phyloP scores from a whole-genome alignment of 2,113 vertebrate genomes.

The Epinephelus moara region DNA sequence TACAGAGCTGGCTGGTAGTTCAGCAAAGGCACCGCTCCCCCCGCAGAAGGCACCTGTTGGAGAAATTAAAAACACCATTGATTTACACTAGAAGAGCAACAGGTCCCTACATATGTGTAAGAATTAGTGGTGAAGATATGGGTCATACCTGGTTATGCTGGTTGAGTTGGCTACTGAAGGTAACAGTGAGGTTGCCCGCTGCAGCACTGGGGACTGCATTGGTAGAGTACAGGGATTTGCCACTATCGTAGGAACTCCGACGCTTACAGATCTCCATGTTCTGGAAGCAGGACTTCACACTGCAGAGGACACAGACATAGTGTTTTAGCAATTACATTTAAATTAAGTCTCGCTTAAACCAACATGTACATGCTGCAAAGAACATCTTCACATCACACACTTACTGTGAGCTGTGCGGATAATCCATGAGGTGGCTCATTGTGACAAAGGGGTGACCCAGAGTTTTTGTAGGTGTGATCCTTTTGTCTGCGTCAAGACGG shows the following conservation, averaged over 20 bases:
- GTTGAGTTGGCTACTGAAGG: constrained; percentile 87
- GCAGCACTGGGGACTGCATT: constrained; percentile 94
- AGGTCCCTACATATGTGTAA: not conserved
- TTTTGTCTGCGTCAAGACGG: constrained; percentile 98
- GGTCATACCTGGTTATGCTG: constrained; percentile 83
- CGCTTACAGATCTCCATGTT: constrained; percentile 99
- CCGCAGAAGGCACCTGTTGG: constrained; percentile 87
- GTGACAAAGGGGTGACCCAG: constrained; percentile 97
- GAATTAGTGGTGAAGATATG: not conserved
- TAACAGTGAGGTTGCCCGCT: constrained; percentile 94
- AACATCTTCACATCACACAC: constrained; percentile 47
- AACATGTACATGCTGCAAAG: not conserved
- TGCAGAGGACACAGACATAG: constrained; percentile 61
- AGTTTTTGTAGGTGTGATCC: constrained; percentile 96
- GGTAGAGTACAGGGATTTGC: constrained; percentile 95
- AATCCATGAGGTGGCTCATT: constrained; percentile 97
- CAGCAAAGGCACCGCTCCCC: constrained; percentile 95
- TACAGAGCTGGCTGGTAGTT: constrained; percentile 97
- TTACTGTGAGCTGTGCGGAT: constrained; percentile 98
- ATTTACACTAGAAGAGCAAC: not conserved
- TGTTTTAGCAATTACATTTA: not conserved
- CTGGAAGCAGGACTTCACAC: constrained; percentile 99
- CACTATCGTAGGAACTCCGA: constrained; percentile 92
- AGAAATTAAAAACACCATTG: not conserved
- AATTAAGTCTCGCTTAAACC: not conserved